These are phyloP conservation scores for Scaptodrosophila latifasciaeformis DNA, from an alignment of 2,888 invertebrate genomes.

Conservation along the genomic window DNA sequence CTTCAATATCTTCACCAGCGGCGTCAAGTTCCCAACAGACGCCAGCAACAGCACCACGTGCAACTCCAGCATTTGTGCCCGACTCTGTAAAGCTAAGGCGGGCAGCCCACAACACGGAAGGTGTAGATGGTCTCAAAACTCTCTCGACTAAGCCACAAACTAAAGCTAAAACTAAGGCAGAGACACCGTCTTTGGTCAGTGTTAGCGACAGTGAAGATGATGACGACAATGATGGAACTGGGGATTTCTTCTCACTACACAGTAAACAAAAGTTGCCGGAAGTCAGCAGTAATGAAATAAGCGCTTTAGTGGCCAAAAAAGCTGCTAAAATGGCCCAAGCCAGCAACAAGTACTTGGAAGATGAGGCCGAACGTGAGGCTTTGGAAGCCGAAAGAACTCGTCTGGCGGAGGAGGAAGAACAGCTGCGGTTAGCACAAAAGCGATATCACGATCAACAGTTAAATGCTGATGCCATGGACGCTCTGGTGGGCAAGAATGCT, in stretches of 20 bases:
- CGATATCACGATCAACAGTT: slow-evolving; percentile 53
- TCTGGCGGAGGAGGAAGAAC: slow-evolving; percentile 24
- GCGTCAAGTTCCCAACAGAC: no score
- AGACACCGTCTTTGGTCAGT: slow-evolving; percentile 45
- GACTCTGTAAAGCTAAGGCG: slow-evolving; percentile 71
- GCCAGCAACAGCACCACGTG: neutral
- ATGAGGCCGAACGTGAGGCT: slow-evolving; percentile 16
- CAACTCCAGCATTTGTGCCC: slow-evolving; percentile 71
- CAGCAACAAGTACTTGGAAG: slow-evolving; percentile 50
- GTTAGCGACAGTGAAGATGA: slow-evolving; percentile 76
- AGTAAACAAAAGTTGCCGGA: slow-evolving; percentile 75
- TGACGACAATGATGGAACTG: slow-evolving; percentile 72
- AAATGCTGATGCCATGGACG: slow-evolving; percentile 76
- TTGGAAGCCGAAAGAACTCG: slow-evolving; percentile 20
- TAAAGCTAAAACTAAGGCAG: slow-evolving; percentile 49
- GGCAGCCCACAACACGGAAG: slow-evolving; percentile 71
- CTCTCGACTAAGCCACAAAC: slow-evolving; percentile 28
- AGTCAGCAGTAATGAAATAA: slow-evolving; percentile 75
- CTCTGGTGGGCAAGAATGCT: slow-evolving; percentile 81
- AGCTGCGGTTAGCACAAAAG: slow-evolving; percentile 45
- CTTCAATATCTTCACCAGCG: neutral
- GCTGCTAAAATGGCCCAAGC: slow-evolving; percentile 70
- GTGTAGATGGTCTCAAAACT: slow-evolving; percentile 51
- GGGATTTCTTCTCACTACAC: slow-evolving; percentile 74
- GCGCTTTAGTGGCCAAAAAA: slow-evolving; percentile 70